Base-by-base conservation (phyloP, 2,888 invertebrate genomes). In the Drosophila paramelanica region DNA sequence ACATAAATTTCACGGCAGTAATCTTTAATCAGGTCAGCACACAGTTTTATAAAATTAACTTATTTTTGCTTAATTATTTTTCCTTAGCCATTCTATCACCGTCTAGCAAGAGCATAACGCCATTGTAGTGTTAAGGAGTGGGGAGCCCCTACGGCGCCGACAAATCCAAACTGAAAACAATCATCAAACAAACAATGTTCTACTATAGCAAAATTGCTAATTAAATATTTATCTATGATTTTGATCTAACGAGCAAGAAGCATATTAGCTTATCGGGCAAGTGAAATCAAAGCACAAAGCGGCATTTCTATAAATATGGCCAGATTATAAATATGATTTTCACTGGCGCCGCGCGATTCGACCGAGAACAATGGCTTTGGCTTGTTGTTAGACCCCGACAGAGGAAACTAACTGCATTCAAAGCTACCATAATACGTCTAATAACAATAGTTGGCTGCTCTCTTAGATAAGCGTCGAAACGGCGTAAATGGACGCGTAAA, bases 171-270 rank as follows among this genome's bases (percentile, higher is more conserved):
- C 53, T 13, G 17, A 31, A 50, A 42, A 60, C 67, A 65, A 79
- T 66, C 61, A 65, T 51, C 47, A 64, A 66, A 20, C 25, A 68
- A 61, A 62, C 55, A 60, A 60, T 33, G 45, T 59, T 72, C 72
- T 73, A 58, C 64, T 52, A 62, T 42, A 55, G 67, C 66, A 53
- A 73, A 80, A 80, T 59, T 53, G 51, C 71, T 71, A 81, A 87
- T 82, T 87, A 84, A 82, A 84, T 84, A 87, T 84, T 82, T 81
- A 87, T 87, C 81, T 67, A 25, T 56, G 81, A 81, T 81, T 75
- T 67, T 33, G 39, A 84, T 84, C 68, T 61, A 46, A 67, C 69
- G 70, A 73, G 70, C 73, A 64, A 70, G 53, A 53, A 60, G 42
- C 53, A 46, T 69, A 73, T 77, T 67, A 74, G 64, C 71, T 84